Conservation (phyloP, 2,797 vertebrate genomes). For the Buceros bicornis region DNA sequence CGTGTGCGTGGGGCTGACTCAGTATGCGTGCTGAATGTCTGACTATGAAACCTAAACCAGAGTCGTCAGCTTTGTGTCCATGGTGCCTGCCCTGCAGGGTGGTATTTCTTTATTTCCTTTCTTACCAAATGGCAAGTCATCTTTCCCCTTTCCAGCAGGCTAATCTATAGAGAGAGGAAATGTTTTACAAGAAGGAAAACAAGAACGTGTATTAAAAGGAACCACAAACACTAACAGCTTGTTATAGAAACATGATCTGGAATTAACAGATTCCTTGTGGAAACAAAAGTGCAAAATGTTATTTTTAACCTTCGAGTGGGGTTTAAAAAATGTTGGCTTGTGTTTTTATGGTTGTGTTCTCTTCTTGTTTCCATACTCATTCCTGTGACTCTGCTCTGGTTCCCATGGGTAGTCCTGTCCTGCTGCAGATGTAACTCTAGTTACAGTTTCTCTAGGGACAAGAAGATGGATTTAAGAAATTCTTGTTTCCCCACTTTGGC, state of each 20-base stretch:
- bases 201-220: not conserved
- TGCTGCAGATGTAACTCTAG: not conserved
- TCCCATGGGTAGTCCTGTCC: not conserved
- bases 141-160: not conserved
- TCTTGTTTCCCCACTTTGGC: not conserved
- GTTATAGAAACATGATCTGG: not conserved
- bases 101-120: not conserved
- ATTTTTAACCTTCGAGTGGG: not conserved
- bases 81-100: not conserved
- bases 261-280: slow-evolving; percentile 41
- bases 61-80: not conserved
- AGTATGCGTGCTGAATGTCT: rapidly evolving
- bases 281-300: slow-evolving; percentile 25
- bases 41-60: not conserved
- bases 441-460: not conserved
- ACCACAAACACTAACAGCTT: slow-evolving; percentile 54
- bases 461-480: not conserved
- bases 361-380: not conserved
- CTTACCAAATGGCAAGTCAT: not conserved
- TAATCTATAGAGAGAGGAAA: not conserved
- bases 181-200: not conserved
- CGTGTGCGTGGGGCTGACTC: rapidly evolving
- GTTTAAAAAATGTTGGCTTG: not conserved
- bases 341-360: not conserved
- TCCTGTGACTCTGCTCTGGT: not conserved